These are phyloP conservation scores for Drosophila equinoxialis DNA, from an alignment of 1,140 invertebrate species.

Conservation along the genomic window DNA sequence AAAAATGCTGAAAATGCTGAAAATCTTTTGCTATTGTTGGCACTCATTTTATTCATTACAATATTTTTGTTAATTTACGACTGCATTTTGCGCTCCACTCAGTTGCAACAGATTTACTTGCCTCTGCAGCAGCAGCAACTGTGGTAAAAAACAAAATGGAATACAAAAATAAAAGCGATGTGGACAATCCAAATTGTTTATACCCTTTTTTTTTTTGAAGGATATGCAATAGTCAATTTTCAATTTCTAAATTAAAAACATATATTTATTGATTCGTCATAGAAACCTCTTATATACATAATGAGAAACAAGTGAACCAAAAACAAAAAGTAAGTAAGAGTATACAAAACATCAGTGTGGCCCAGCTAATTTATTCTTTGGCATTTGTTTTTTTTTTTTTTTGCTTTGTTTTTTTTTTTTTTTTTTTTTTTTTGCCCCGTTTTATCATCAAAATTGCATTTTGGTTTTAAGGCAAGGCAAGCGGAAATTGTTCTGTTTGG, in stretches of 20 bases:
- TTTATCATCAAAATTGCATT: constrained; percentile 14
- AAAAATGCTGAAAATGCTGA: background rate
- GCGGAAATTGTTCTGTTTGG: constrained; percentile 13
- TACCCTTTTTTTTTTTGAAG: background rate
- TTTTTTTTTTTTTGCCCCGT: background rate
- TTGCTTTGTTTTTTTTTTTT: background rate
- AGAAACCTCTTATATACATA: no score
- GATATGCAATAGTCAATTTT: no score
- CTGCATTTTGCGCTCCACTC: constrained; percentile 8
- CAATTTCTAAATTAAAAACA: no score
- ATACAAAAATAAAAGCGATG: background rate
- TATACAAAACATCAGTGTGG: background rate
- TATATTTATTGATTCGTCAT: no score
- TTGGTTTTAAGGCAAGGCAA: constrained; percentile 8
- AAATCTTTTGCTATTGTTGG: background rate
- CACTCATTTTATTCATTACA: constrained; percentile 13
- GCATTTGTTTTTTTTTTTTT: background rate
- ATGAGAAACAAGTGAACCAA: no score
- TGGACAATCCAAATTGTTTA: background rate
- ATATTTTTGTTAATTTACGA: constrained; percentile 15
- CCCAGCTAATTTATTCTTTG: background rate
- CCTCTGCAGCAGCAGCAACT: background rate
- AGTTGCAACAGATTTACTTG: constrained; percentile 14
- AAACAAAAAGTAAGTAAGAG: background rate
- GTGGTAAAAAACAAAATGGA: background rate